phyloP scores from a whole-genome alignment of 1,140 invertebrate species.

The Drosophila parvula region DNA sequence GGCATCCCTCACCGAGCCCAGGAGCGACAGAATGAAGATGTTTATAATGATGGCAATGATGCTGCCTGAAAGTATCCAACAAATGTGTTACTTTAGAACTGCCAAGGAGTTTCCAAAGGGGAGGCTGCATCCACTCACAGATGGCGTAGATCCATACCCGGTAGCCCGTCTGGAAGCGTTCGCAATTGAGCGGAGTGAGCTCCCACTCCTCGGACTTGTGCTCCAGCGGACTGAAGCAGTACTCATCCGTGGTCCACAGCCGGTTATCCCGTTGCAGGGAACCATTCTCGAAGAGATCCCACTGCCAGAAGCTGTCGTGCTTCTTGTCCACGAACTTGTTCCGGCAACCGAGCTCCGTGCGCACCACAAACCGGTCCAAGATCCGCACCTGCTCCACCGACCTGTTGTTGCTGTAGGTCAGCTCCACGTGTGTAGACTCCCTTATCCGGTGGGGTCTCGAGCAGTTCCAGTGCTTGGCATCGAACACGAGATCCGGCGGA shows the following conservation, averaged over 20 bases:
- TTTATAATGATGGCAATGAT: slow-evolving; percentile 75
- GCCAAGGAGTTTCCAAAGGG: background rate
- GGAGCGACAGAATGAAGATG: slow-evolving; percentile 61
- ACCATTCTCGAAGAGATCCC: slow-evolving; percentile 66
- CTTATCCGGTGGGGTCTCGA: slow-evolving; percentile 16
- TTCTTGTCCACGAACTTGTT: slow-evolving; percentile 70
- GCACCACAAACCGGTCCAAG: slow-evolving; percentile 59
- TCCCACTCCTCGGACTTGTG: slow-evolving; percentile 67
- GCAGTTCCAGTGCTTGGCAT: slow-evolving; percentile 50
- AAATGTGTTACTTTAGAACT: background rate
- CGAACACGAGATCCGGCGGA: slow-evolving; percentile 49
- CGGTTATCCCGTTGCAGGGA: slow-evolving; percentile 47
- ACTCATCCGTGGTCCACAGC: slow-evolving; percentile 71
- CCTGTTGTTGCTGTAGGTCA: slow-evolving; percentile 40
- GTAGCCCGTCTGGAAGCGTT: slow-evolving; percentile 73
- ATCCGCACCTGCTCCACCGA: slow-evolving; percentile 61
- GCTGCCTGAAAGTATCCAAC: slow-evolving; percentile 43
- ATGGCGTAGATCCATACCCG: slow-evolving; percentile 79
- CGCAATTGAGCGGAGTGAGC: slow-evolving; percentile 70
- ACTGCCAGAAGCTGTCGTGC: slow-evolving; percentile 70
- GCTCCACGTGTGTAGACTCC: slow-evolving; percentile 52
- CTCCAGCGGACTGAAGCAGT: slow-evolving; percentile 73
- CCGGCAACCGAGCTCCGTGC: slow-evolving; percentile 64
- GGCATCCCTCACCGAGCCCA: slow-evolving; percentile 63
- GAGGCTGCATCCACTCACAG: slow-evolving; percentile 40